phyloP scores from a whole-genome alignment of 2,113 vertebrate species.

The Urocolius indicus region DNA sequence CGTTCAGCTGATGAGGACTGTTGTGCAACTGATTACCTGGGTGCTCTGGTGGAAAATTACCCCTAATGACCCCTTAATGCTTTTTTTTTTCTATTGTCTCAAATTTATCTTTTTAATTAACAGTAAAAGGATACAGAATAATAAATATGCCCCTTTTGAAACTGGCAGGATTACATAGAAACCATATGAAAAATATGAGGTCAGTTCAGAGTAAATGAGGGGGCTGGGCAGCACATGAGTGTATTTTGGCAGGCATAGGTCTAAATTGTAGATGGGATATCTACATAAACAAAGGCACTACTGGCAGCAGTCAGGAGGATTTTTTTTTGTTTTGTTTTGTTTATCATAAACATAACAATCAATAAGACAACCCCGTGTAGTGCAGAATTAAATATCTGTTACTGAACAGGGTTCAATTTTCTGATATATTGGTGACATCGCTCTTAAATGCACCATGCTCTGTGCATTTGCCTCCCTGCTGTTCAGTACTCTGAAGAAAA shows the following conservation, averaged over 20 bases:
- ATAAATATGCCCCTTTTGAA: background rate
- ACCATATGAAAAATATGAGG: background rate
- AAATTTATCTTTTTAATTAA: background rate
- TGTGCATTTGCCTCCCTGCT: conserved; percentile 11
- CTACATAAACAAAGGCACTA: background rate
- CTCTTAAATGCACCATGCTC: background rate
- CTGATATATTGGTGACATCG: background rate
- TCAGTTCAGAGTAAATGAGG: background rate
- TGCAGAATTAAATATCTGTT: background rate
- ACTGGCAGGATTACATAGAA: background rate
- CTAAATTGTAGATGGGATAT: background rate
- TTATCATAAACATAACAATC: background rate
- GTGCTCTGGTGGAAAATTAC: background rate
- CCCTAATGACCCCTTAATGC: background rate
- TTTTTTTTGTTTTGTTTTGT: background rate
- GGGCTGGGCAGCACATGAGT: background rate
- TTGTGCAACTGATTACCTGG: background rate
- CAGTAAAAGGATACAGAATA: background rate
- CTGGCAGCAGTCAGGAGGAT: background rate
- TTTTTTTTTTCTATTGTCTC: background rate
- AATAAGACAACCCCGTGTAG: background rate
- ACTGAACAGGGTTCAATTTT: background rate
- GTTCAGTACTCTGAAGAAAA: conserved; percentile 5
- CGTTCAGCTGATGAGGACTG: background rate
- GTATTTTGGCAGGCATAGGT: background rate